Base-by-base conservation (phyloP, 2,797 vertebrate species). In the Gymnodraco acuticeps region DNA sequence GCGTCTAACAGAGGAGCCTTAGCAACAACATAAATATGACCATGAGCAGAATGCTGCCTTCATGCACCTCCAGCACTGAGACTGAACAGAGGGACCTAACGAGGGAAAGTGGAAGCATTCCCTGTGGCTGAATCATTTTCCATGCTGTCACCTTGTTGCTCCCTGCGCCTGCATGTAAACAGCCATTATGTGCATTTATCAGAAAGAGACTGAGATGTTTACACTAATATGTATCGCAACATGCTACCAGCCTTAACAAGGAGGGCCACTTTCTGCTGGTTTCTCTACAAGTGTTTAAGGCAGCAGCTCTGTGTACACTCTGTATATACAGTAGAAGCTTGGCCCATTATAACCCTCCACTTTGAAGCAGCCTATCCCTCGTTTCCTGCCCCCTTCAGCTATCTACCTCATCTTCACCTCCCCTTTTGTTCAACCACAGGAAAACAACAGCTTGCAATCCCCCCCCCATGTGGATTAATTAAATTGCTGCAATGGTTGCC, bases 381-480 rank as follows among this genome's bases (percentile, higher is more conserved):
- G 19, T 69, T 78, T 79, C 74, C 77, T 62, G 55, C 73, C 73
- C 60, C 19, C 67, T 66, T 50, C 77, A 3, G 68, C 54, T 56
- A 10, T n/a, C 73, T 56, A 6, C 70, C 68, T 52, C 33, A 0
- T 54, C 79, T 83, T 86, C 64, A 78, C 81, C 77, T 88, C 78
- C 76, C 42, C 43, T 86, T 81, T 86, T 89, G 82, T 86, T 77
- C 82, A 19, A 52, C 80, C 63, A 80, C 70, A 88, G 79, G 81
- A 92, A 93, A 95, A 95, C 93, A 95, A 94, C 92, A 92, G 84
- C 86, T 87, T 86, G 89, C 82, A 19, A 51, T 41, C 23, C 65
- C 16, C 42, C 56, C 61, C 88, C 87, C 93, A 38, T 88, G 91
- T 91, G 93, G 89, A 88, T 93, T 94, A 93, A 94, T 95, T 95